Base-by-base conservation (phyloP, 1,140 invertebrate species). In the Panonychus citri region DNA sequence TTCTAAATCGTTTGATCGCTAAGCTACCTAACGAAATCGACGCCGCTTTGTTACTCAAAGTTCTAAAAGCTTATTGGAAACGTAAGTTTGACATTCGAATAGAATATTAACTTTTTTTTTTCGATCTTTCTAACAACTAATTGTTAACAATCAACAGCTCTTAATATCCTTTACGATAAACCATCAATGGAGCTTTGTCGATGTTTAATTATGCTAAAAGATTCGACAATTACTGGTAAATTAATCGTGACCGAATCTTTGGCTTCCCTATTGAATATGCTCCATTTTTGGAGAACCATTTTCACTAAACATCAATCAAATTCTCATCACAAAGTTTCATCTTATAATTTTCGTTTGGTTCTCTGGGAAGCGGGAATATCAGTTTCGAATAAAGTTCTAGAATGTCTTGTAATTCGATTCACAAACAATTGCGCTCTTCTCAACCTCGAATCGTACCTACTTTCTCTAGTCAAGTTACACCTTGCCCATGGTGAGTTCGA, bases 351-450 rank as follows among this genome's bases (percentile, higher is more conserved):
- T 60, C 68, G 79, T 61, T 70, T 73, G 26, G 68, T 80, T 55
- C 69, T 81, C 49, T 78, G 77, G 75, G 78, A 79, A 69, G 75
- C 78, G 21, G 62, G 62, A 54, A 74, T 78, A 54, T 76, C 77
- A 3, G 79, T 79, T 8, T 78, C 76, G 63, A 82, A 82, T 67
- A 82, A 82, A 72, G 80, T 81, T 55, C 68, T 81, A 51, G 80
- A 82, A 72, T 79, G 78, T 67, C 66, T 81, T 19, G 77, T 81
- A 43, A 67, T 81, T 30, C 66, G 80, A 59, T 81, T 78, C 70
- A 73, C 78, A 17, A 76, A 77, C 64, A 76, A 76, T 66, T 69
- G 69, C 53, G 63, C 74, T 21, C 27, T 21, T 46, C 66, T 81
- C 2, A 72, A 76, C 5, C 72, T 76, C 1, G 78, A 80, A 68